These are phyloP conservation scores for Anarrhichthys ocellatus DNA, from an alignment of 2,113 vertebrate genomes.

Conservation along the genomic window DNA sequence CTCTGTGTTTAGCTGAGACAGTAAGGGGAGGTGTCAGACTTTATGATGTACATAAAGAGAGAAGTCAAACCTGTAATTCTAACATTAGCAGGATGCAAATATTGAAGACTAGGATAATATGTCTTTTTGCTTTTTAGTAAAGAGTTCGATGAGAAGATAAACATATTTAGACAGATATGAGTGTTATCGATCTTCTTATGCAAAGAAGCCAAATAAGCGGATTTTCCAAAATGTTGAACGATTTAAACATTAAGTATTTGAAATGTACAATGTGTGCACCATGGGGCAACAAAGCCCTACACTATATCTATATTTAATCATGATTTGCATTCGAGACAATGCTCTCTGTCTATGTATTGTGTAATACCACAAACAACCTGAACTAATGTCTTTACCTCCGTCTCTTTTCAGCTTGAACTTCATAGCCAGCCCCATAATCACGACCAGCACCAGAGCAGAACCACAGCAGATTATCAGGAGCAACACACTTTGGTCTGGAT, in stretches of 20 bases:
- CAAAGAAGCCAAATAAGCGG: not conserved
- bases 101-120: not conserved
- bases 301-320: not conserved
- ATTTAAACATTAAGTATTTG: not conserved
- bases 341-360: not conserved
- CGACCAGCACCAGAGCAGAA: conserved; percentile 57
- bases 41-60: conserved; percentile 5
- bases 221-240: not conserved
- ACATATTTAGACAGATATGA: not conserved
- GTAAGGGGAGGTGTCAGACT: not conserved
- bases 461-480: conserved; percentile 68
- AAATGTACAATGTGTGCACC: not conserved
- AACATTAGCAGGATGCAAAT: not conserved
- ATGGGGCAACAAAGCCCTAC: not conserved
- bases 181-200: not conserved
- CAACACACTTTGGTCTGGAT: not conserved
- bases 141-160: not conserved
- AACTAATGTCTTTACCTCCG: conserved; percentile 54
- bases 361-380: not conserved
- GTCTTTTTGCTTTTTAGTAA: not conserved
- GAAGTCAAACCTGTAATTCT: conserved; percentile 1
- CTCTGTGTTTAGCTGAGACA: conserved; percentile 62
- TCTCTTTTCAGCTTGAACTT: conserved; percentile 70
- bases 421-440: conserved; percentile 59
- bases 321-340: not conserved